phyloP scores from a whole-genome alignment of 2,888 invertebrate genomes.

The Lepidochrysops patricia region DNA sequence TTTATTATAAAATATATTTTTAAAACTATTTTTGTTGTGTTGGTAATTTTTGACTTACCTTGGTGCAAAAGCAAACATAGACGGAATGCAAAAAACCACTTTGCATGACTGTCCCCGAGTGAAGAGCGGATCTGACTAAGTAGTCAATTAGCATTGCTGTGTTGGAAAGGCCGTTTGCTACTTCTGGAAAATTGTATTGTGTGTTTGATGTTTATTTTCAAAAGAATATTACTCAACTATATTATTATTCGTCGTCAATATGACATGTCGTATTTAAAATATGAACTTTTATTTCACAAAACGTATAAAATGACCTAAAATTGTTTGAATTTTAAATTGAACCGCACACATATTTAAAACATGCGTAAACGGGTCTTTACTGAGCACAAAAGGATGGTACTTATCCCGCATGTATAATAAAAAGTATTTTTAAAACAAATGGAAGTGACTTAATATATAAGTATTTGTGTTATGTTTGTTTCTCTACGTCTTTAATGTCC shows the following conservation, averaged over 20 bases:
- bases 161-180: slow-evolving; percentile 32
- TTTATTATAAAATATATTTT: not conserved
- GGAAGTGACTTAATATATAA: too few relatives aligned
- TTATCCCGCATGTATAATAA: too few relatives aligned
- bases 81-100: slow-evolving; percentile 52
- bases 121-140: slow-evolving; percentile 45
- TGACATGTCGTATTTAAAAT: too few relatives aligned
- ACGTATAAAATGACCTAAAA: too few relatives aligned
- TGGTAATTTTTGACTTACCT: not conserved
- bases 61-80: slow-evolving; percentile 12
- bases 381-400: too few relatives aligned
- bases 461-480: not conserved
- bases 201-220: not conserved
- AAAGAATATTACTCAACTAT: not conserved
- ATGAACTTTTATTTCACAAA: too few relatives aligned
- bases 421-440: too few relatives aligned
- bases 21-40: not conserved
- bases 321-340: too few relatives aligned
- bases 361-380: too few relatives aligned
- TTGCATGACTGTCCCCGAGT: slow-evolving; percentile 37
- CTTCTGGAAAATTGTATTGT: slow-evolving; percentile 19
- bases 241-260: too few relatives aligned
- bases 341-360: too few relatives aligned
- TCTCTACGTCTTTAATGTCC: not conserved
- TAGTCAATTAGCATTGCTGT: slow-evolving; percentile 58